A percentile compares a stretch with the other conserved stretches of the same genome.
Conservation (phyloP, 2,888 invertebrate genomes). For the Seira musarum region DNA sequence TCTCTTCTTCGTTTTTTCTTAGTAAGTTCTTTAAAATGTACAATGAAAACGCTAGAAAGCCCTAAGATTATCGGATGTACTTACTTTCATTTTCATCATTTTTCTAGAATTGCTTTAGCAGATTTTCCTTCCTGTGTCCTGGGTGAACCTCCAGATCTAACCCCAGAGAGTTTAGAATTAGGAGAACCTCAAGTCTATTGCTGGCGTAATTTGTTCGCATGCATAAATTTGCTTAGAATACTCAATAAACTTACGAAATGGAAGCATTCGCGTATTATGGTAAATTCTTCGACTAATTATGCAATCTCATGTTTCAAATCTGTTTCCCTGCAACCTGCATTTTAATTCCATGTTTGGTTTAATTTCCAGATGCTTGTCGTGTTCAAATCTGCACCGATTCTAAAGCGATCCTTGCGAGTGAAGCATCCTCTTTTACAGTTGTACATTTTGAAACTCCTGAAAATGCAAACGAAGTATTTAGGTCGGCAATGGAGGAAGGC, state of each 20-base stretch:
- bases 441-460: slow-evolving; percentile 96
- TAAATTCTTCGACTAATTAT: slow-evolving; percentile 70
- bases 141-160: slow-evolving; percentile 94
- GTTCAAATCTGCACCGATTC: slow-evolving; percentile 98
- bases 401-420: slow-evolving; percentile 96
- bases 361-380: slow-evolving; percentile 90
- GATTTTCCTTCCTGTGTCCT: slow-evolving; percentile 98
- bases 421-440: slow-evolving; percentile 97
- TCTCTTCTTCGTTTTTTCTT: too few relatives aligned
- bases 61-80: too few relatives aligned
- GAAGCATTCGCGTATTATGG: slow-evolving; percentile 99
- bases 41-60: too few relatives aligned
- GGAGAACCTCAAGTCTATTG: slow-evolving; percentile 89
- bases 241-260: slow-evolving; percentile 99
- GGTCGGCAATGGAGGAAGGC: slow-evolving; percentile 99
- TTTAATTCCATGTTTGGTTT: neutral
- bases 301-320: neutral
- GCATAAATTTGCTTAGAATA: slow-evolving; percentile 95
- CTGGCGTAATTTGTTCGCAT: slow-evolving; percentile 98
- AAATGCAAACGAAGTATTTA: slow-evolving; percentile 99
- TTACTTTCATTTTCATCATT: too few relatives aligned
- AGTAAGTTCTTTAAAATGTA: too few relatives aligned
- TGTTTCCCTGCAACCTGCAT: neutral
- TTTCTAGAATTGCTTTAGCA: slow-evolving; percentile 78
- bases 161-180: slow-evolving; percentile 90